Evolutionary conservation across 2,797 vertebrate genomes (phyloP), one percentile per base, ranked within the genome.

Genomic region (Serranus cabrilla): DNA sequence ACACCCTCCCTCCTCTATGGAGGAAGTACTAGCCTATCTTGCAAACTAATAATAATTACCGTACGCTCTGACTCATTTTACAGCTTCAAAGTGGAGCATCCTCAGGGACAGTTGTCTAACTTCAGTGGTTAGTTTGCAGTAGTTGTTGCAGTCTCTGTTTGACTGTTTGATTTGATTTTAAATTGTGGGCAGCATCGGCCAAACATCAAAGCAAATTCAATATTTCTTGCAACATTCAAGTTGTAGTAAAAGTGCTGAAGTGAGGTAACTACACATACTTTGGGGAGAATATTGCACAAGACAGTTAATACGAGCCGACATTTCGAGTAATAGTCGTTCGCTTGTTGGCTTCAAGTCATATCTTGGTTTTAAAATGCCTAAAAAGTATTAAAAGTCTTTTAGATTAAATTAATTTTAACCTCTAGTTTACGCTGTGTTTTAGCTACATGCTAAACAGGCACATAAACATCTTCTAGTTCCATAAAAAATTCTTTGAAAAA

Each of bases 81-180:
- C 20, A 49, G 49, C 81, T 80, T 84, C 77, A 71, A 85, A 87
- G 84, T 17, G 11, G 7, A 25, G 39, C 13, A 21, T 52, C 79
- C 74, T 7, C 8, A 60, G 78, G 73, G 75, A 71, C 34, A n/a
- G 4, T 9, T 2, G 1, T 40, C 42, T 2, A 49, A 79, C 55
- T 66, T 78, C 59, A 70, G 4, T 61, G 58, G 54, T 11, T 60
- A 57, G 16, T 60, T n/a, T 51, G 47, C 46, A 12, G 20, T 40
- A 51, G 56, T 40, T n/a, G n/a, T n/a, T n/a, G n/a, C 11, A 47
- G 52, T 66, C 37, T 58, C 42, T 45, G 56, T 75, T 43, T 59
- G 43, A 56, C 70, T 82, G 51, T 16, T 21, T 31, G n/a, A 12
- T 50, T 40, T 27, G 37, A 74, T 47, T 2, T 1, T 9, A 27